phyloP scores from a whole-genome alignment of 2,888 invertebrate species.

The Smittia aterrima region DNA sequence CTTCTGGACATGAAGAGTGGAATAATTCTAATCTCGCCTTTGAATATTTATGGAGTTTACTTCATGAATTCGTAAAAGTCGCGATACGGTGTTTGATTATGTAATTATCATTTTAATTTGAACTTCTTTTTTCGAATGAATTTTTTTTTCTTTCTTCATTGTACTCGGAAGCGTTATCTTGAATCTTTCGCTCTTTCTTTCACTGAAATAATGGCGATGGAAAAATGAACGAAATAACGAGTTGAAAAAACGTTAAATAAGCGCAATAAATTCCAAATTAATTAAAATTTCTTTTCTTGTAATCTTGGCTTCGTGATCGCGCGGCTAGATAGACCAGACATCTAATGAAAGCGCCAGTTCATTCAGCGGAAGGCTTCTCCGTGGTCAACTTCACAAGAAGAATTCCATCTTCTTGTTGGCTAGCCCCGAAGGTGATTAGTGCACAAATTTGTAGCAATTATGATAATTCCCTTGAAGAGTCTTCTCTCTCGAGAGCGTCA shows the following conservation, averaged over 20 bases:
- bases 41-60: slow-evolving; percentile 33
- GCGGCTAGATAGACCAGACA: neutral
- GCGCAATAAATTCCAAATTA: slow-evolving; percentile 39
- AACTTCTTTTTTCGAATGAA: neutral
- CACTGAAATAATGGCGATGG: slow-evolving; percentile 24
- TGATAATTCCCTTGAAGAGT: slow-evolving; percentile 33
- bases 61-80: neutral
- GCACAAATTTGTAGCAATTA: slow-evolving; percentile 41
- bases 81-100: slow-evolving; percentile 37
- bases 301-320: neutral
- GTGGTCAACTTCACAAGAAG: slow-evolving; percentile 5
- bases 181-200: neutral
- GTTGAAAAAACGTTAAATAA: slow-evolving; percentile 12
- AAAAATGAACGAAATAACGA: neutral
- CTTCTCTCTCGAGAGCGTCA: neutral
- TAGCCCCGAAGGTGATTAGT: slow-evolving; percentile 33
- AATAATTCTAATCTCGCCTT: slow-evolving; percentile 13
- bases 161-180: slow-evolving; percentile 16
- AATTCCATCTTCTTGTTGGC: neutral
- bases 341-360: slow-evolving; percentile 13
- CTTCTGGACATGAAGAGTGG: neutral
- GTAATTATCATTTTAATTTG: slow-evolving; percentile 37
- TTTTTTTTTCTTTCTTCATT: too few species aligned
- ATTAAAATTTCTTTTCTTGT: slow-evolving; percentile 22
- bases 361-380: slow-evolving; percentile 13